Conservation (phyloP, 2,113 vertebrate species). For the Trematocara unimaculatum region DNA sequence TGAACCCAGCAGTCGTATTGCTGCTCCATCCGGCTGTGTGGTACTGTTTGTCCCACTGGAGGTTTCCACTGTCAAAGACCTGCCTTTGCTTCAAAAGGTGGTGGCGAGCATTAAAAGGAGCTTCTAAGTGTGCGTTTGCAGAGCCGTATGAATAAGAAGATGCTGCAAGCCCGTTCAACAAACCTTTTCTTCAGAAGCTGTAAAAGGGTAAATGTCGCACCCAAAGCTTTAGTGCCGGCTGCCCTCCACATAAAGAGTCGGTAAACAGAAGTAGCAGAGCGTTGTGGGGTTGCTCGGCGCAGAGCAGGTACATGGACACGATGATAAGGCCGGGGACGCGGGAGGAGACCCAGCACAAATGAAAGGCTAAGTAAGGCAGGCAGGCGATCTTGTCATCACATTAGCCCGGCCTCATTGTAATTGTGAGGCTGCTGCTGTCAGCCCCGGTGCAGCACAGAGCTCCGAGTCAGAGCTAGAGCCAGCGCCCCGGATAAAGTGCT, state of each 20-base stretch:
- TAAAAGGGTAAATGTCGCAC: not conserved
- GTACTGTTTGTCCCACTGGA: not conserved
- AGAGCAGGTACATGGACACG: conserved; percentile 23
- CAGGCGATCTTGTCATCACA: conserved; percentile 62
- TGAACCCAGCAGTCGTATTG: not conserved
- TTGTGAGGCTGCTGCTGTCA: conserved; percentile 66
- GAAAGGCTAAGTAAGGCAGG: conserved; percentile 56
- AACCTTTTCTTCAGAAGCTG: not conserved
- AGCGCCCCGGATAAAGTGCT: conserved; percentile 75
- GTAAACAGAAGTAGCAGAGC: conserved; percentile 1
- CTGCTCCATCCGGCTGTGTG: not conserved
- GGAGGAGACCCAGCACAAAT: conserved; percentile 40
- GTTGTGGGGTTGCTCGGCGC: not conserved
- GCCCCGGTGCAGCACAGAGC: conserved; percentile 41
- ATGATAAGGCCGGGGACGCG: conserved; percentile 11
- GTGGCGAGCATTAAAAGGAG: not conserved
- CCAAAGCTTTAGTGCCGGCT: not conserved
- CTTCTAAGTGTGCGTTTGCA: not conserved
- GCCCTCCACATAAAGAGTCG: conserved; percentile 1
- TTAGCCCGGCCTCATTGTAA: conserved; percentile 56
- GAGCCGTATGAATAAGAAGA: conserved; percentile 14
- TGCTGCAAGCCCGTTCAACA: not conserved
- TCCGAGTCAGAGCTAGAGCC: conserved; percentile 42
- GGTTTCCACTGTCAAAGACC: conserved; percentile 14
- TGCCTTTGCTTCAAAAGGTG: conserved; percentile 26